These are phyloP conservation scores for Drosophila takahashii DNA, from an alignment of 1,140 invertebrate species.

Conservation along the genomic window DNA sequence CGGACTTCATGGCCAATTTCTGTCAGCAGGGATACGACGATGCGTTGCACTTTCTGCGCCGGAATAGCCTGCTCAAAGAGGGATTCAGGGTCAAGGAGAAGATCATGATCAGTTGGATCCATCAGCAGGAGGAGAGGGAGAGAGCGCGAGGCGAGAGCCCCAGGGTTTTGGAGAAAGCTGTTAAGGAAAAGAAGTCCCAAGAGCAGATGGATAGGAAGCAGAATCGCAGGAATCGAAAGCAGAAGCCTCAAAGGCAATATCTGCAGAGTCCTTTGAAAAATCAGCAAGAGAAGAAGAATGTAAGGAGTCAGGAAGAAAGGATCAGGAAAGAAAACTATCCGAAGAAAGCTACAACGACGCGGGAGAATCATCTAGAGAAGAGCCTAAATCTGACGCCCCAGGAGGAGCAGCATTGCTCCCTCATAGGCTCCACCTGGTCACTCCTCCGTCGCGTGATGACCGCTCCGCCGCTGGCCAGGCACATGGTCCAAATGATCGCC, in stretches of 20 bases:
- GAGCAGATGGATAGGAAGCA: not conserved
- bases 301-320: not conserved
- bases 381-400: constrained; percentile 75
- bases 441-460: constrained; percentile 19
- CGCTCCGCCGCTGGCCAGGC: constrained; percentile 65
- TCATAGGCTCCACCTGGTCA: constrained; percentile 16
- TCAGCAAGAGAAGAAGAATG: not conserved
- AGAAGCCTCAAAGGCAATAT: not conserved
- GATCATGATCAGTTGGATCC: constrained; percentile 15
- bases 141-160: constrained; percentile 87
- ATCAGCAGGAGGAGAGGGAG: constrained; percentile 83
- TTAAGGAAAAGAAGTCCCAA: not conserved
- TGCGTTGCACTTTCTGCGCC: constrained; percentile 95
- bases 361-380: not conserved
- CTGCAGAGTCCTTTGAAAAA: not conserved
- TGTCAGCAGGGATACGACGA: constrained; percentile 99
- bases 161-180: not conserved
- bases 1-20: constrained; percentile 96
- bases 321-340: too few relatives aligned
- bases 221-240: not conserved
- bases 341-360: not conserved
- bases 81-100: constrained; percentile 85
- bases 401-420: not conserved
- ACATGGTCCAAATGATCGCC: constrained; percentile 57
- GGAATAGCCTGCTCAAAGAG: constrained; percentile 94